Percentiles rank a stretch among this genome's conserved stretches.
Conservation (phyloP, 2,888 invertebrate genomes). For the Lordiphosa andalusiaca region DNA sequence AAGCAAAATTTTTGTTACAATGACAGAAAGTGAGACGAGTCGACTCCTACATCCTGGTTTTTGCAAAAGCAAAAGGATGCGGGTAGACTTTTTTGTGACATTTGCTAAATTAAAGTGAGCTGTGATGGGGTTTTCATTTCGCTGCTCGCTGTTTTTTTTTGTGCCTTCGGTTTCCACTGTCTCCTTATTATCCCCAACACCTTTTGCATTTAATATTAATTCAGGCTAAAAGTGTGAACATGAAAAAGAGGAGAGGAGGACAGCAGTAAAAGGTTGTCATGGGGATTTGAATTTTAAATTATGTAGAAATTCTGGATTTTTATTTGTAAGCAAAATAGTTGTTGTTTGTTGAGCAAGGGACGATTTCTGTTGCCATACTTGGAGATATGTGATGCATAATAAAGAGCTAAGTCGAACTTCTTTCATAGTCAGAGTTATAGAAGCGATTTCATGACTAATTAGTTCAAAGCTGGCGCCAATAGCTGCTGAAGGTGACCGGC, state of each 20-base stretch:
- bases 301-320: too few relatives aligned
- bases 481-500: too few relatives aligned
- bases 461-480: too few relatives aligned
- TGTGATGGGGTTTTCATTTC: slow-evolving; percentile 14
- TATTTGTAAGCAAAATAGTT: too few relatives aligned
- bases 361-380: too few relatives aligned
- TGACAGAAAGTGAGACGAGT: slow-evolving; percentile 16
- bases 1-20: slow-evolving; percentile 25
- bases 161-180: too few relatives aligned
- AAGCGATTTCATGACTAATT: too few relatives aligned
- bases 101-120: slow-evolving; percentile 66
- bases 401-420: too few relatives aligned
- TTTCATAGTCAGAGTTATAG: too few relatives aligned
- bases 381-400: too few relatives aligned
- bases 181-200: slow-evolving; percentile 32
- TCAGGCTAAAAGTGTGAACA: slow-evolving; percentile 51
- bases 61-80: slow-evolving; percentile 15
- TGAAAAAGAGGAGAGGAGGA: slow-evolving; percentile 6
- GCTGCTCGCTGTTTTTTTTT: slow-evolving; percentile 12
- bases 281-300: background rate
- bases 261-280: slow-evolving; percentile 12
- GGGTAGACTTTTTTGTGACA: slow-evolving; percentile 49
- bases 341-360: too few relatives aligned
- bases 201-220: slow-evolving; percentile 61
- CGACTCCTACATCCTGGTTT: slow-evolving; percentile 6